Evolutionary conservation across 2,888 invertebrate species (phyloP).

Genomic region (Dastarcus helophoroides): DNA sequence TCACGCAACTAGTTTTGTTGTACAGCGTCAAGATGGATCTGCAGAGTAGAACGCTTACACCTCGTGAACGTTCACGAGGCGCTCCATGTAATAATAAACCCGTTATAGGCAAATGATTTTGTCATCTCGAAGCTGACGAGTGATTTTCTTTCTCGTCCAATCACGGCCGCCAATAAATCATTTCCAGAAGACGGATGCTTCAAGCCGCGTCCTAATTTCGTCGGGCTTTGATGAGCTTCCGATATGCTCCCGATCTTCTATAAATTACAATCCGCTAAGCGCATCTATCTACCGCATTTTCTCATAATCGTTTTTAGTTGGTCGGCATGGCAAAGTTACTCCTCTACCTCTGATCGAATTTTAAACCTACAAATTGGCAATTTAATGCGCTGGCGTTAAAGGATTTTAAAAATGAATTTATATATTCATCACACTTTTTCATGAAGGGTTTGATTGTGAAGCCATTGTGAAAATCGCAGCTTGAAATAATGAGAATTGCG

Average conservation of each 20-base stretch:
- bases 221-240: conserved; percentile 35
- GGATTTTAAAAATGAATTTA: conserved; percentile 18
- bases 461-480: too few relatives aligned
- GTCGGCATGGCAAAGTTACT: conserved; percentile 22
- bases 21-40: too few relatives aligned
- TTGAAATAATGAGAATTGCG: too few relatives aligned
- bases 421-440: too few relatives aligned
- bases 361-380: conserved; percentile 24
- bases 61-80: neutral
- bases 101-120: conserved; percentile 15
- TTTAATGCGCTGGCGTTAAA: conserved; percentile 20
- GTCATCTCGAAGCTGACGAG: conserved; percentile 15
- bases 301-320: conserved; percentile 27
- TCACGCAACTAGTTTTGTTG: too few relatives aligned
- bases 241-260: conserved; percentile 33
- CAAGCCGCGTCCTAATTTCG: conserved; percentile 31
- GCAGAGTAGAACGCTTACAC: too few relatives aligned
- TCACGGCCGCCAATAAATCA: conserved; percentile 26
- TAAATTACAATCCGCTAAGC: conserved; percentile 30
- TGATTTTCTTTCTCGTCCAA: conserved; percentile 20
- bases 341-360: conserved; percentile 17
- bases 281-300: conserved; percentile 25
- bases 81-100: conserved; percentile 14
- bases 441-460: too few relatives aligned
- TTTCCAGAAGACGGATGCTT: conserved; percentile 26